Percentiles rank a stretch among this genome's conserved stretches.
phyloP scores from a whole-genome alignment of 2,797 vertebrate species.

The Eospalax fontanierii region DNA sequence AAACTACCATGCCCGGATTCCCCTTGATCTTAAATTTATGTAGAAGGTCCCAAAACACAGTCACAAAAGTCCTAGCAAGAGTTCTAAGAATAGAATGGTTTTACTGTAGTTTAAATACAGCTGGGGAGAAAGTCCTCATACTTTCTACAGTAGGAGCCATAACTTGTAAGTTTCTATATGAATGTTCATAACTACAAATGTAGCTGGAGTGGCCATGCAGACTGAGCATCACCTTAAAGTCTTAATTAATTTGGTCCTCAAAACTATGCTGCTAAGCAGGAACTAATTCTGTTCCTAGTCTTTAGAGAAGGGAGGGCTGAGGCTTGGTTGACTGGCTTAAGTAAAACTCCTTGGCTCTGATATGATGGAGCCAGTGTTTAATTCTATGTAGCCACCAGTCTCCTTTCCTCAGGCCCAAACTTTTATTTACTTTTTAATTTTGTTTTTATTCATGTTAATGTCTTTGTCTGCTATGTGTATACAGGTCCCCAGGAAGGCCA shows the following conservation, averaged over 20 bases:
- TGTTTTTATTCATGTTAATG: too few species aligned
- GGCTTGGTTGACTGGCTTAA: neutral
- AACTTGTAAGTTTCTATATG: neutral
- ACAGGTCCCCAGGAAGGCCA: too few species aligned
- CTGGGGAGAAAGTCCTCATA: neutral
- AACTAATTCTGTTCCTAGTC: neutral
- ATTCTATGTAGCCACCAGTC: too few species aligned
- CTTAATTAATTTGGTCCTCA: neutral
- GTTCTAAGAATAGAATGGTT: conserved; percentile 15
- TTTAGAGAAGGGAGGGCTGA: neutral
- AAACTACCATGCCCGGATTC: neutral
- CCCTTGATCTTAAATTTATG: neutral
- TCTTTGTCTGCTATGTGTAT: too few species aligned
- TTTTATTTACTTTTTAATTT: too few species aligned
- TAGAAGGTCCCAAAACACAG: neutral
- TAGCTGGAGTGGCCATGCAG: neutral
- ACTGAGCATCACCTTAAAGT: neutral
- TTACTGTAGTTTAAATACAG: conserved; percentile 35
- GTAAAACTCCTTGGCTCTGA: conserved; percentile 3
- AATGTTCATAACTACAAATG: neutral
- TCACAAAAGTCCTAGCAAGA: neutral
- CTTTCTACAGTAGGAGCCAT: neutral
- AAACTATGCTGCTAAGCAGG: neutral
- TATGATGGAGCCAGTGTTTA: neutral
- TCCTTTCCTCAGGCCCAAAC: too few species aligned